Evolutionary conservation across 2,888 invertebrate species (phyloP), one percentile per base, ranked within the genome.

Genomic region (Cremastinae sp.): DNA sequence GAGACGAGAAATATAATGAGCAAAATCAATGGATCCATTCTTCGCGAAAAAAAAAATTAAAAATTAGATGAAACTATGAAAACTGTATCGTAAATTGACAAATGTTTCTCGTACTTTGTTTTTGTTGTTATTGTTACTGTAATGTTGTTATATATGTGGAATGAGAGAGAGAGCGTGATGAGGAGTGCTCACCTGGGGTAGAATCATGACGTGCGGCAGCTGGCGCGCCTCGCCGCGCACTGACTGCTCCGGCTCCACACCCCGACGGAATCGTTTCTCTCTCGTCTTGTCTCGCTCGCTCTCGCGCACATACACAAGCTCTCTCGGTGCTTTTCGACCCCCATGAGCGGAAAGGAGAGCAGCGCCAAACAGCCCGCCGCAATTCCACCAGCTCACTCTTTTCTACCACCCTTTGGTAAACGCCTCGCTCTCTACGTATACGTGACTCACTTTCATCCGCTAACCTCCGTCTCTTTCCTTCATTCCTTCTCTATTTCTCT

Each of bases 221-320:
- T 86, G 87, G 88, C 88, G 88, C 88, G 87, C 87, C 88, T 88
- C 88, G 87, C 88, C 88, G 88, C 88, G 88, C 88, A 88, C 88
- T 88, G 87, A 87, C 87, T 86, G 78, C 71, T 69, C 64, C 55
- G 70, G 80, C 81, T 85, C 86, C 84, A 83, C 86, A 83, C 85
- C 85, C 78, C 84, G 78, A 80, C 81, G 83, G 81, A 77, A 80
- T 80, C 75, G 55, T 64, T 64, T 39, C n/a, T 51, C 66, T 53
- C 74, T 58, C 28, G 28, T 5, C 5, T 5, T 28, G 2, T 28
- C 28, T 28, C 28, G 28, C 28, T 28, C 28, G 28, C 28, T 28
- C 28, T 28, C 28, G 28, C 28, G 28, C 28, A 3, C 28, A 5
- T 28, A 55, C 72, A 68, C 66, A 43, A 64, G 55, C 58, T 58